phyloP scores from a whole-genome alignment of 2,797 vertebrate genomes.

The Sebastes vulpes region DNA sequence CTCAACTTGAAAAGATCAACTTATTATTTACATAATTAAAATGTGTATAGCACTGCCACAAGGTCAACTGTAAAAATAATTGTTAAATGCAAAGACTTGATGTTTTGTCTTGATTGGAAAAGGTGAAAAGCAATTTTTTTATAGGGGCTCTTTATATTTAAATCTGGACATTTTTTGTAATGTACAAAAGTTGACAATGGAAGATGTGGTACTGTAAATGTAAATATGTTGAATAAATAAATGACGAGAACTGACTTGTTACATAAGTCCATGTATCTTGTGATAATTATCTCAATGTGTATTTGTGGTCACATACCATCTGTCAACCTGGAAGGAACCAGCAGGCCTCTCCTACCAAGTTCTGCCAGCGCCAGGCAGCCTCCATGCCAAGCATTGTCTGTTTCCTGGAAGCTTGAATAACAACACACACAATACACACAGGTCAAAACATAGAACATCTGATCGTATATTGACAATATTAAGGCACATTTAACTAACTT shows the following conservation, averaged over 20 bases:
- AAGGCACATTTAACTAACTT: too few species aligned
- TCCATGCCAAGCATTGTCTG: constrained; percentile 95
- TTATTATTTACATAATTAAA: constrained; percentile 1
- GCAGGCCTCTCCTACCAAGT: constrained; percentile 93
- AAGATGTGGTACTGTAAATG: constrained; percentile 28
- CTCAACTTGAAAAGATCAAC: constrained; percentile 31
- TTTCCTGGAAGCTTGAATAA: constrained; percentile 93
- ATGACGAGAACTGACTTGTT: neutral
- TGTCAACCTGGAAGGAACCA: constrained; percentile 92
- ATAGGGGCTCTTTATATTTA: constrained; percentile 36
- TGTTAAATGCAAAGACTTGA: constrained; percentile 9
- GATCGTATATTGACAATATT: too few species aligned
- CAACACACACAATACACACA: constrained; percentile 19
- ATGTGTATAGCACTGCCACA: constrained; percentile 1
- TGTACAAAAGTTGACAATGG: neutral
- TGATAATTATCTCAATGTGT: neutral
- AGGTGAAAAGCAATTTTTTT: constrained; percentile 15
- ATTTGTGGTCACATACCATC: constrained; percentile 86
- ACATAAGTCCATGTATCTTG: neutral
- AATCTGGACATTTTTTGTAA: constrained; percentile 10
- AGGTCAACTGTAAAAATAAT: neutral
- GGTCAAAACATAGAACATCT: constrained; percentile 12
- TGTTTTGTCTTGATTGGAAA: constrained; percentile 7
- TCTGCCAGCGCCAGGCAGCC: constrained; percentile 97
- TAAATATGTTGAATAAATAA: constrained; percentile 51